Evolutionary conservation across 2,888 invertebrate species (phyloP).

Genomic region (Drosophila affinis): DNA sequence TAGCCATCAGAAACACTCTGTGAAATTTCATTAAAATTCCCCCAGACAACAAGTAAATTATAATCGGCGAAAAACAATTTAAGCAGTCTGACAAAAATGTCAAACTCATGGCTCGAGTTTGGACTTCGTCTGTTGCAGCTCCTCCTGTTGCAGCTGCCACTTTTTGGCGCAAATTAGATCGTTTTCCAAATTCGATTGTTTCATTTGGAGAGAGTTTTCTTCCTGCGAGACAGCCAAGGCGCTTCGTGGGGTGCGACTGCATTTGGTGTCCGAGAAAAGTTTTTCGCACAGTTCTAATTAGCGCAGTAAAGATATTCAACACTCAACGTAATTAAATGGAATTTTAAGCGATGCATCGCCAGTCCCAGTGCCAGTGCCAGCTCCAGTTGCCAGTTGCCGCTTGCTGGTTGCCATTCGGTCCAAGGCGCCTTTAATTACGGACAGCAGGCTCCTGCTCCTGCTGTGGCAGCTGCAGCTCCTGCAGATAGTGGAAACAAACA

Average conservation of each 20-base stretch:
- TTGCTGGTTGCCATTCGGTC: conserved; percentile 43
- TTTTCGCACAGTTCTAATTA: conserved; percentile 71
- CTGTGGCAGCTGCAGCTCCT: conserved; percentile 9
- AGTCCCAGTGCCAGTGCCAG: conserved; percentile 7
- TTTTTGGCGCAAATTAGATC: conserved; percentile 43
- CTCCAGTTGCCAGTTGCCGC: conserved; percentile 9
- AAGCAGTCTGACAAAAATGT: conserved; percentile 42
- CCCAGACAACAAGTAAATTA: conserved; percentile 39
- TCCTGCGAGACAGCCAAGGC: conserved; percentile 8
- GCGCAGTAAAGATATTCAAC: conserved; percentile 71
- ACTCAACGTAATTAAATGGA: conserved; percentile 77
- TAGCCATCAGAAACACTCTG: conserved; percentile 9
- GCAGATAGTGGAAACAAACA: conserved; percentile 63
- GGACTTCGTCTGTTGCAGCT: not conserved
- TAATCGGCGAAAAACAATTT: conserved; percentile 43
- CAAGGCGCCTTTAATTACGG: conserved; percentile 67
- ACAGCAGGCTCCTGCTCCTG: conserved; percentile 16
- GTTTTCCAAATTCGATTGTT: conserved; percentile 66
- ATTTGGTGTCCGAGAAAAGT: conserved; percentile 62
- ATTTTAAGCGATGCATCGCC: conserved; percentile 65
- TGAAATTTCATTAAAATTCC: conserved; percentile 15
- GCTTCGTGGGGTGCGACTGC: conserved; percentile 10
- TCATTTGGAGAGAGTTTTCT: conserved; percentile 22
- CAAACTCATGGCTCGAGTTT: conserved; percentile 21
- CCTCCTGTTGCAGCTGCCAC: conserved; percentile 18